Conservation (phyloP, 2,888 invertebrate species). For the Gnatocerus cornutus region DNA sequence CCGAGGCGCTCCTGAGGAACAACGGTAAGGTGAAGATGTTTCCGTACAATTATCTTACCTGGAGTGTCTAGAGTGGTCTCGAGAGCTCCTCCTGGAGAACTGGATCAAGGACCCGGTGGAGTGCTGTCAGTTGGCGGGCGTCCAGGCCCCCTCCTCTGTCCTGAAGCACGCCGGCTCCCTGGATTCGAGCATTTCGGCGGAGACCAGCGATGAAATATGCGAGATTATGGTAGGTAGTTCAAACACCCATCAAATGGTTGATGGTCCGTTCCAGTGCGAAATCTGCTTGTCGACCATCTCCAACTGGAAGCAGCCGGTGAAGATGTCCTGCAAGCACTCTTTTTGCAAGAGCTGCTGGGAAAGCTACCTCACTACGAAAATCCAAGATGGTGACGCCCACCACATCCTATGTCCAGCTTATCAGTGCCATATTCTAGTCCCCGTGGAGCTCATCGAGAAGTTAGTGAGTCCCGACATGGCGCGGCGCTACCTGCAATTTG, state of each 20-base stretch:
- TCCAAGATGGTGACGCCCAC: slow-evolving; percentile 79
- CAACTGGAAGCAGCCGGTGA: slow-evolving; percentile 72
- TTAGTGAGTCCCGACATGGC: slow-evolving; percentile 80
- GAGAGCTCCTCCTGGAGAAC: slow-evolving; percentile 77
- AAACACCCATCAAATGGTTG: background rate
- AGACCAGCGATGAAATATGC: slow-evolving; percentile 60
- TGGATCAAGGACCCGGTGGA: slow-evolving; percentile 80
- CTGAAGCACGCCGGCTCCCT: slow-evolving; percentile 68
- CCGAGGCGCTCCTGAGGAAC: slow-evolving; percentile 79
- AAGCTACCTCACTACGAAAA: slow-evolving; percentile 78
- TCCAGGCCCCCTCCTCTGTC: slow-evolving; percentile 76
- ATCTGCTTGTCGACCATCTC: slow-evolving; percentile 74
- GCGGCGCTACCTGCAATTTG: slow-evolving; percentile 78
- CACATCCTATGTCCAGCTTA: slow-evolving; percentile 80
- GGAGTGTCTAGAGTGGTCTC: slow-evolving; percentile 76
- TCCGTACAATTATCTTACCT: background rate
- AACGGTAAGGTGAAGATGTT: slow-evolving; percentile 72
- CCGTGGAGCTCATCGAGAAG: slow-evolving; percentile 78
- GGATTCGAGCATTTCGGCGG: slow-evolving; percentile 67
- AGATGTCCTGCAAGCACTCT: slow-evolving; percentile 77
- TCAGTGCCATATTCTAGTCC: slow-evolving; percentile 77
- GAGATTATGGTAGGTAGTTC: slow-evolving; percentile 64
- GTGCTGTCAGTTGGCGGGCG: slow-evolving; percentile 79
- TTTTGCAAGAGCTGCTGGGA: slow-evolving; percentile 81
- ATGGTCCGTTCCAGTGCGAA: slow-evolving; percentile 73